These are phyloP conservation scores for Maconellicoccus hirsutus DNA, from an alignment of 1,140 invertebrate species.

Conservation along the genomic window DNA sequence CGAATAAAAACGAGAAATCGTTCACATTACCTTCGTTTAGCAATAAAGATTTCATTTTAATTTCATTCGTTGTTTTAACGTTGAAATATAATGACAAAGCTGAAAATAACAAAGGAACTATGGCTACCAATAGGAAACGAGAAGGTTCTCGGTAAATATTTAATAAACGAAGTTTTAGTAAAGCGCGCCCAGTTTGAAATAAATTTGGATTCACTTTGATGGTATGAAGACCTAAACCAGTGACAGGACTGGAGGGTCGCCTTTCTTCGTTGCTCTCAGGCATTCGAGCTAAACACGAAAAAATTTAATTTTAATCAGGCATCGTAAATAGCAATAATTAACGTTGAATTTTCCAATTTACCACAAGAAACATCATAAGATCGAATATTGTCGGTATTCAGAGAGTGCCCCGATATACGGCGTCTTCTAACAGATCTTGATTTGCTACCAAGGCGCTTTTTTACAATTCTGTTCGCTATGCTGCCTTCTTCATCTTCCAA, in stretches of 20 bases:
- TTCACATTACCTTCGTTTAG: slow-evolving; percentile 37
- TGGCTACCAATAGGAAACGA: slow-evolving; percentile 40
- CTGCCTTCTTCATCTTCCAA: slow-evolving; percentile 38
- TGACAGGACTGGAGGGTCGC: neutral
- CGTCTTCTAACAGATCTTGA: neutral
- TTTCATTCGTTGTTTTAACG: slow-evolving; percentile 47
- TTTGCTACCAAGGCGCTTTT: slow-evolving; percentile 35
- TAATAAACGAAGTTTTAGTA: slow-evolving; percentile 38
- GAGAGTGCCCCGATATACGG: neutral
- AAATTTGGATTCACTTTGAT: slow-evolving; percentile 43
- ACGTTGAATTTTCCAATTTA: neutral
- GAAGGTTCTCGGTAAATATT: slow-evolving; percentile 40
- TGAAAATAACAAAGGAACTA: slow-evolving; percentile 46
- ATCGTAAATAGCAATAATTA: no score
- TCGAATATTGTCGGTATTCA: neutral
- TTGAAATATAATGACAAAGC: slow-evolving; percentile 54
- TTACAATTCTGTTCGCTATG: slow-evolving; percentile 56
- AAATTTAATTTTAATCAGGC: no score
- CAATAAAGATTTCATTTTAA: slow-evolving; percentile 47
- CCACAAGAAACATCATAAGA: neutral
- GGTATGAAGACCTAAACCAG: slow-evolving; percentile 37
- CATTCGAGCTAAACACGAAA: neutral
- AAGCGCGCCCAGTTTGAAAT: slow-evolving; percentile 40
- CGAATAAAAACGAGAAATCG: no score
- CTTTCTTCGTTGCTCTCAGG: neutral